Conservation (phyloP, 2,797 vertebrate species). For the Lagorchestes hirsutus region DNA sequence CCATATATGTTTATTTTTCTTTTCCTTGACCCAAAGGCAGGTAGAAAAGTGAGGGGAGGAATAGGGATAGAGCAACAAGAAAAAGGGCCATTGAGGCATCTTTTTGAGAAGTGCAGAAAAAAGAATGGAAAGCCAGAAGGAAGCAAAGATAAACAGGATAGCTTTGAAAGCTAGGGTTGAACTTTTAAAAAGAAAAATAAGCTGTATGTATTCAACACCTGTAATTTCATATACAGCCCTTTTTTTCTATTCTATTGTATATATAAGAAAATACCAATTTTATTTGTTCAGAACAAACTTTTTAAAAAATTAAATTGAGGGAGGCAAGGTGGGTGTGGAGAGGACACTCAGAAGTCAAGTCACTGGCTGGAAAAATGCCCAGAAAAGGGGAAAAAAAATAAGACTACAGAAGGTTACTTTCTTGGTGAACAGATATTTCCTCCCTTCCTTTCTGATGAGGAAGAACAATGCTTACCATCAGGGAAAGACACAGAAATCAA, state of each 20-base stretch:
- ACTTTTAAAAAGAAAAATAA: not conserved
- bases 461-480: too few species aligned
- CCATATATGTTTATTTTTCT: not conserved
- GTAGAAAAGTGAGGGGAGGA: not conserved
- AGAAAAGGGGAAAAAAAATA: too few species aligned
- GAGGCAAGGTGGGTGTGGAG: too few species aligned
- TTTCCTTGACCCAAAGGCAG: not conserved
- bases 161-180: not conserved
- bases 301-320: too few species aligned
- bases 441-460: too few species aligned
- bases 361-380: too few species aligned
- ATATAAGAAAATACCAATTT: not conserved
- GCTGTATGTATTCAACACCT: not conserved
- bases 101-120: not conserved
- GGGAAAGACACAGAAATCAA: too few species aligned
- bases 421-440: too few species aligned
- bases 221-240: not conserved
- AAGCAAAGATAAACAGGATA: not conserved
- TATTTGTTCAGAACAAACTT: too few species aligned
- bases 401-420: too few species aligned
- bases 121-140: not conserved
- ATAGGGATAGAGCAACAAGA: not conserved
- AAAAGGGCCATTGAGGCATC: not conserved
- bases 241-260: not conserved
- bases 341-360: too few species aligned